phyloP scores from a whole-genome alignment of 2,888 invertebrate species.

The Baronia brevicornis region DNA sequence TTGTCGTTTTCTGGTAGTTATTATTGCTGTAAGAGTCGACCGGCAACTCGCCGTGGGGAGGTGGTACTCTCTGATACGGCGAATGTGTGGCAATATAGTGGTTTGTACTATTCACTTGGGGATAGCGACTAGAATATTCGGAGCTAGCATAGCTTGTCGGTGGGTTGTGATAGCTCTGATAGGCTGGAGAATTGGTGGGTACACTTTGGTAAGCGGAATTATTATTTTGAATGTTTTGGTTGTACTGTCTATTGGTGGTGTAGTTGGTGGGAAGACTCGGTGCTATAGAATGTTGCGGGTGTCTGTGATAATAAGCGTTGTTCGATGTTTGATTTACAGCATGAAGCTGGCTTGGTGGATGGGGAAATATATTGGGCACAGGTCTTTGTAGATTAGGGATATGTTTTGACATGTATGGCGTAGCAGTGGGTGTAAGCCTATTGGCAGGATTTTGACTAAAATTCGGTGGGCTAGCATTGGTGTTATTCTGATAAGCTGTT shows the following conservation, averaged over 20 bases:
- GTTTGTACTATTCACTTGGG: constrained; percentile 49
- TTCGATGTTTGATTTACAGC: constrained; percentile 48
- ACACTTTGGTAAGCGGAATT: constrained; percentile 65
- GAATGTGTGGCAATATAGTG: constrained; percentile 47
- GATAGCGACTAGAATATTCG: constrained; percentile 71
- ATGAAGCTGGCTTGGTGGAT: constrained; percentile 52
- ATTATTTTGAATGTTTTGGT: constrained; percentile 34
- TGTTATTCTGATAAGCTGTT: constrained; percentile 47
- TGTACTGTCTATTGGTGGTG: constrained; percentile 42
- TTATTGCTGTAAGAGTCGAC: constrained; percentile 49
- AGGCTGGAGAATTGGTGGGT: constrained; percentile 63
- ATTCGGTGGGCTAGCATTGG: constrained; percentile 55
- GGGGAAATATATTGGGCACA: constrained; percentile 54
- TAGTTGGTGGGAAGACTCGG: constrained; percentile 36
- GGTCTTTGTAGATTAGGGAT: constrained; percentile 42
- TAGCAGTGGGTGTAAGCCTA: constrained; percentile 53
- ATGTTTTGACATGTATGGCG: constrained; percentile 46
- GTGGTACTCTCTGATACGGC: constrained; percentile 78
- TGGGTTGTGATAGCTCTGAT: constrained; percentile 68
- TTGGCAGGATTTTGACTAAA: constrained; percentile 59
- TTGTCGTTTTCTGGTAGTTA: constrained; percentile 56
- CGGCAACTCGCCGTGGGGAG: constrained; percentile 68
- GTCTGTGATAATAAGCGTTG: constrained; percentile 60
- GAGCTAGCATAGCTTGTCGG: constrained; percentile 64
- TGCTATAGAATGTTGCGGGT: constrained; percentile 43